phyloP scores from a whole-genome alignment of 2,113 vertebrate genomes.

The Halcyon senegalensis region DNA sequence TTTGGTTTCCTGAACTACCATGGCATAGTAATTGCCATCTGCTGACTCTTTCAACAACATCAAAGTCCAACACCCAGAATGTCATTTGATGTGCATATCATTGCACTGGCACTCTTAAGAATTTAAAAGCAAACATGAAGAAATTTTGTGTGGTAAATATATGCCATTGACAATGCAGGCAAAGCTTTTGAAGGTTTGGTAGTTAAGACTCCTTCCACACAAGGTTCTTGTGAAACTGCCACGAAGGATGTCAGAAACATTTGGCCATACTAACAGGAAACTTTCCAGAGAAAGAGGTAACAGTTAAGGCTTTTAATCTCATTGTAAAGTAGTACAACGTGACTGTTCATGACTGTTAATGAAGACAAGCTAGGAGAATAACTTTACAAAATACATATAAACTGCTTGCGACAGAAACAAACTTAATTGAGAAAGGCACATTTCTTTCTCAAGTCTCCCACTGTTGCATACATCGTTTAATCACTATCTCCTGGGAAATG shows the following conservation, averaged over 20 bases:
- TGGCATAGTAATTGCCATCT: neutral
- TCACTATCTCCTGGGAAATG: neutral
- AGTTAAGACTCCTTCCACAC: neutral
- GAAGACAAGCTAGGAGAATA: neutral
- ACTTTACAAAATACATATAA: neutral
- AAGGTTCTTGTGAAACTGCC: neutral
- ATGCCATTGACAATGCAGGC: neutral
- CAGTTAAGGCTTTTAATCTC: neutral
- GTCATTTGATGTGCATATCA: fast-evolving
- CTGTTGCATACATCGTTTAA: neutral
- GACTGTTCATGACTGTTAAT: neutral
- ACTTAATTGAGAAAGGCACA: neutral
- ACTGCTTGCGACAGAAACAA: neutral
- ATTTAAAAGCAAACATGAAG: neutral
- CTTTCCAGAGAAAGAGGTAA: neutral
- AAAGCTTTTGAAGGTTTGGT: neutral
- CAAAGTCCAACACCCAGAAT: neutral
- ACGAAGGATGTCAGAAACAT: neutral
- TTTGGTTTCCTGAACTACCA: neutral
- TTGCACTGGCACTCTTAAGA: neutral
- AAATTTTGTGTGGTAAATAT: neutral
- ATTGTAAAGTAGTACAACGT: neutral
- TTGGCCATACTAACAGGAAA: neutral
- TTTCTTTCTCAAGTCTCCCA: neutral
- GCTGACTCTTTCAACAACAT: neutral